Percentiles rank a stretch among this genome's conserved stretches.
Evolutionary conservation across 2,888 invertebrate genomes (phyloP).

Genomic region (Octodonta nipae): DNA sequence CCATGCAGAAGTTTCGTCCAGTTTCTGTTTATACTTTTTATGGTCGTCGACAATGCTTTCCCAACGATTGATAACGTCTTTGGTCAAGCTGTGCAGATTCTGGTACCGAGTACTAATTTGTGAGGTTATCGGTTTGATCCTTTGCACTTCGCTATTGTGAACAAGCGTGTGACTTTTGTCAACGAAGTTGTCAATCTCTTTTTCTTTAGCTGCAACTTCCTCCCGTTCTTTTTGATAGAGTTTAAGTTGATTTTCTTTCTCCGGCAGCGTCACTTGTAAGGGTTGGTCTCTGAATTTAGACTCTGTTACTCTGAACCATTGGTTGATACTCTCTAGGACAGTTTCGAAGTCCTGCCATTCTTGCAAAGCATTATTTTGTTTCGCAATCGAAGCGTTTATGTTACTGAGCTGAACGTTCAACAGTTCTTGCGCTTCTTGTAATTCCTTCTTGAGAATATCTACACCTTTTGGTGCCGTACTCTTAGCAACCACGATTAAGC

Average conservation of each 20-base stretch:
- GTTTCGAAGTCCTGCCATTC: conserved; percentile 83
- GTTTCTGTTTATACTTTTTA: conserved; percentile 59
- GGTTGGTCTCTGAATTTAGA: conserved; percentile 74
- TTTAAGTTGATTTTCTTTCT: conserved; percentile 65
- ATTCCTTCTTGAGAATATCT: conserved; percentile 56
- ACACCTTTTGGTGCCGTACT: conserved; percentile 73
- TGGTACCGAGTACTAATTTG: conserved; percentile 70
- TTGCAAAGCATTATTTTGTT: conserved; percentile 58
- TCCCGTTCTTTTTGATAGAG: conserved; percentile 62
- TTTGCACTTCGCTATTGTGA: conserved; percentile 70
- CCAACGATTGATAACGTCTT: conserved; percentile 77
- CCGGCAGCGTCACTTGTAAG: conserved; percentile 62
- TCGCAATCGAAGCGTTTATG: conserved; percentile 39
- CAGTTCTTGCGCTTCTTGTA: conserved; percentile 52
- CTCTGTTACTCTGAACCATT: conserved; percentile 79
- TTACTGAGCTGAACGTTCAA: conserved; percentile 54
- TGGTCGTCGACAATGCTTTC: conserved; percentile 74
- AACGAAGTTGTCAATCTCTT: conserved; percentile 73
- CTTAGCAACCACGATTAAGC: conserved; percentile 53
- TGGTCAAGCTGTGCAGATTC: conserved; percentile 62
- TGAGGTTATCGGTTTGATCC: conserved; percentile 72
- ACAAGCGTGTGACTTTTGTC: conserved; percentile 79
- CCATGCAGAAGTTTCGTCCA: conserved; percentile 65
- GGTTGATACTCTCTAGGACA: conserved; percentile 62
- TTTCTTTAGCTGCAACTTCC: conserved; percentile 65